Evolutionary conservation across 2,113 vertebrate genomes (phyloP).

Genomic region (Upupa epops): DNA sequence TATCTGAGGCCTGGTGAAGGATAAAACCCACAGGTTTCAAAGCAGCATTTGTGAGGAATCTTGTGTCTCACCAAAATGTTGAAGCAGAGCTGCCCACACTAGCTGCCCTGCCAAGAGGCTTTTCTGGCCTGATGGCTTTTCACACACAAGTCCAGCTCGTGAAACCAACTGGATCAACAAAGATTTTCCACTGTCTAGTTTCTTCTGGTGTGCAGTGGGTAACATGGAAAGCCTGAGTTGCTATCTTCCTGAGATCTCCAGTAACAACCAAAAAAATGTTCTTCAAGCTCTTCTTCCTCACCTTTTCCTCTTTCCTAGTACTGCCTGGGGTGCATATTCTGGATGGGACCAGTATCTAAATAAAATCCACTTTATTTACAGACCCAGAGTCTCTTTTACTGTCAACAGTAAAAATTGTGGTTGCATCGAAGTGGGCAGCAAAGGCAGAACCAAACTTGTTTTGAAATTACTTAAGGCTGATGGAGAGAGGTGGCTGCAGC

Average conservation of each 20-base stretch:
- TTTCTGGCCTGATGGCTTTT: background rate
- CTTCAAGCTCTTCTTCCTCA: background rate
- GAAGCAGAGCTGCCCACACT: background rate
- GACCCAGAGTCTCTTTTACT: background rate
- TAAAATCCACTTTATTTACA: conserved; percentile 19
- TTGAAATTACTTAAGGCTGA: background rate
- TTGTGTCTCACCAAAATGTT: accelerated
- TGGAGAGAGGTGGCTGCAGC: background rate
- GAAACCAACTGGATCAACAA: background rate
- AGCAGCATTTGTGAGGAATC: background rate
- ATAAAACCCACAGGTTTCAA: background rate
- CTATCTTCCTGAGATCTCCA: background rate
- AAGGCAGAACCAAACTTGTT: background rate
- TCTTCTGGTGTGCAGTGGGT: background rate
- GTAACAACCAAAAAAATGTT: background rate
- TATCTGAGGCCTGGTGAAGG: background rate
- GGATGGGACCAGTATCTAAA: background rate
- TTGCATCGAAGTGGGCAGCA: accelerated
- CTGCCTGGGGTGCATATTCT: background rate
- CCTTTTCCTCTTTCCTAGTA: background rate
- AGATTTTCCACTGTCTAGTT: background rate
- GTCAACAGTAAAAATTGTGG: background rate
- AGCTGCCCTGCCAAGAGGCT: background rate
- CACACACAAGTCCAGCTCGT: background rate
- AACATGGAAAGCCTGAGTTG: background rate